These are phyloP conservation scores for Pachyuromys duprasi DNA, from an alignment of 2,797 vertebrate genomes.

Conservation along the genomic window DNA sequence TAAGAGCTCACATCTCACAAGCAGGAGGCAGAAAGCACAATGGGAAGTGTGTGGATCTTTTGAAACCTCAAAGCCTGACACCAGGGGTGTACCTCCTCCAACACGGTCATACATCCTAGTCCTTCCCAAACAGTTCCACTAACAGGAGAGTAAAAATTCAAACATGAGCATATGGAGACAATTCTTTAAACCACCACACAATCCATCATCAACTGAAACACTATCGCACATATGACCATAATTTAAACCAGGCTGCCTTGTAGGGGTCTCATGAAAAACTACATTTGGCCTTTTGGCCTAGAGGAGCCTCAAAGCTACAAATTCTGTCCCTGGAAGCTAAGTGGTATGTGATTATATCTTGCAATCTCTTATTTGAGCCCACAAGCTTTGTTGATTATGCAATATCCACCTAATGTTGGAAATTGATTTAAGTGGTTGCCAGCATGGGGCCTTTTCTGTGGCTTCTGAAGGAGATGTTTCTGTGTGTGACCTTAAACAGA, in stretches of 20 bases:
- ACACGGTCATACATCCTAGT: background rate
- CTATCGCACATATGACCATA: background rate
- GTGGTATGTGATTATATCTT: background rate
- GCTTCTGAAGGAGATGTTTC: background rate
- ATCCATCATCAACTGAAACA: background rate
- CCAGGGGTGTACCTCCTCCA: background rate
- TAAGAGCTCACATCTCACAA: background rate
- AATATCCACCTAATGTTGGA: background rate
- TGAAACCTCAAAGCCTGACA: background rate
- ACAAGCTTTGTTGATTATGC: background rate
- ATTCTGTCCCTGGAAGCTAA: background rate
- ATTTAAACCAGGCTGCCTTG: background rate
- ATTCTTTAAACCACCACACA: background rate
- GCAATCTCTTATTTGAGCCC: background rate
- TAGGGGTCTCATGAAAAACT: background rate
- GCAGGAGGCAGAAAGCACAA: background rate
- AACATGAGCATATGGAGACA: no score
- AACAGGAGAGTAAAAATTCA: background rate
- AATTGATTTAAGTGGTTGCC: background rate
- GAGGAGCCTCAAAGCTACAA: background rate
- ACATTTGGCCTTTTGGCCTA: background rate
- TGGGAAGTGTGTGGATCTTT: background rate
- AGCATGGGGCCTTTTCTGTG: background rate
- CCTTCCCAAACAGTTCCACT: background rate
- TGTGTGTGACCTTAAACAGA: background rate